These are phyloP conservation scores for Epinotia nisella DNA, from an alignment of 2,888 invertebrate species.

Conservation along the genomic window DNA sequence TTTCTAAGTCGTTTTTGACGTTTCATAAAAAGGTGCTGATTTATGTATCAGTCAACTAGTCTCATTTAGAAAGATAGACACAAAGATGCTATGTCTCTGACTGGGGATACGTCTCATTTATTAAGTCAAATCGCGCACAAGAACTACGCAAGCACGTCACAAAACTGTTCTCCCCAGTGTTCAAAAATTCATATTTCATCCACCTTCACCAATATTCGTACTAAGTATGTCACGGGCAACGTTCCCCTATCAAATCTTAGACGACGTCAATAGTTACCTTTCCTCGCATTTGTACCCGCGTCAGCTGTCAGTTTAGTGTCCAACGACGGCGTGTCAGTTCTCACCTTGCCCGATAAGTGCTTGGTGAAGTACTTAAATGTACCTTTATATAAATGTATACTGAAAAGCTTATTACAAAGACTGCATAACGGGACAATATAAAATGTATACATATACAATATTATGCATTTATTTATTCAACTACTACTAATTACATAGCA, in stretches of 20 bases:
- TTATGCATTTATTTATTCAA: no score
- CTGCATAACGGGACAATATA: no score
- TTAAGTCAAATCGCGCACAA: background rate
- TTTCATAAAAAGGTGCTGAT: no score
- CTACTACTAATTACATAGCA: no score
- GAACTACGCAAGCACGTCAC: background rate
- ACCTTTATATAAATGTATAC: no score
- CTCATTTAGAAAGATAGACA: background rate
- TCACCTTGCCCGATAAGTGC: conserved; percentile 5
- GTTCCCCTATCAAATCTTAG: conserved; percentile 29
- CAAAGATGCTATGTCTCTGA: background rate
- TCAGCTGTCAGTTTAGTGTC: conserved; percentile 39
- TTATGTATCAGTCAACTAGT: background rate
- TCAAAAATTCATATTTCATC: background rate
- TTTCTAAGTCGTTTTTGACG: no score
- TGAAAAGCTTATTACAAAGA: no score
- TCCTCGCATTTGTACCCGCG: conserved; percentile 24
- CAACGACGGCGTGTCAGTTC: background rate
- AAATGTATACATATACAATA: no score
- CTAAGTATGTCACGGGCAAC: conserved; percentile 17
- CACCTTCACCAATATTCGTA: conserved; percentile 10
- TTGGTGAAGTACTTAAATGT: background rate
- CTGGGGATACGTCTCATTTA: background rate
- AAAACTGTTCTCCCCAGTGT: background rate
- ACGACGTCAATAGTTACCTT: conserved; percentile 27